Evolutionary conservation across 2,888 invertebrate species (phyloP).

Genomic region (Perizoma flavofasciatum): DNA sequence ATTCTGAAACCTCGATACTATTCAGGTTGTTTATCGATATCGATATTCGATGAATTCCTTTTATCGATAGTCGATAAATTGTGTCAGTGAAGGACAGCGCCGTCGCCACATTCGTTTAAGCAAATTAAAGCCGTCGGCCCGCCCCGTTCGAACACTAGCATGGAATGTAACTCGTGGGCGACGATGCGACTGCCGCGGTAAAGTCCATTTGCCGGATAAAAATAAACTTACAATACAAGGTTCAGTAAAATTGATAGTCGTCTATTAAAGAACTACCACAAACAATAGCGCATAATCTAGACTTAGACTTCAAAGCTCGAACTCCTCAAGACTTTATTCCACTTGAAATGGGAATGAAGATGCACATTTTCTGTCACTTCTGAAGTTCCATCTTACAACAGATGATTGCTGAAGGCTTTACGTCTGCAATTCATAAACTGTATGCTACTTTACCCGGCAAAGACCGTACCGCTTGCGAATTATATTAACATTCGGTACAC

Average conservation of each 20-base stretch:
- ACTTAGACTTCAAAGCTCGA: not conserved
- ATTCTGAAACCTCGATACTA: slow-evolving; percentile 12
- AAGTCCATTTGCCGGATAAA: slow-evolving; percentile 21
- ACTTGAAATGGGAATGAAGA: no score
- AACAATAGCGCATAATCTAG: no score
- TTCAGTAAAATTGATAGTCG: not conserved
- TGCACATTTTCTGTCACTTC: no score
- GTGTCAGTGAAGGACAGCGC: slow-evolving; percentile 31
- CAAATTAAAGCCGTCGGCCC: slow-evolving; percentile 35
- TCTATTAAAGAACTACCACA: no score
- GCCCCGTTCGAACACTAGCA: slow-evolving; percentile 27
- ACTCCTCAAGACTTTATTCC: not conserved
- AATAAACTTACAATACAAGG: slow-evolving; percentile 3
- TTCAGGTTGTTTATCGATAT: slow-evolving; percentile 24
- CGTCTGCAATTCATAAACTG: not conserved
- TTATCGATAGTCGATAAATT: slow-evolving; percentile 26
- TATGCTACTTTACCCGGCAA: slow-evolving; percentile 8
- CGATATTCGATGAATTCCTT: slow-evolving; percentile 24
- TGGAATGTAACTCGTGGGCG: slow-evolving; percentile 42
- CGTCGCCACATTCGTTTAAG: slow-evolving; percentile 36
- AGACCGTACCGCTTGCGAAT: slow-evolving; percentile 8
- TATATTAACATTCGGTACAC: slow-evolving; percentile 61
- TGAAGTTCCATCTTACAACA: no score
- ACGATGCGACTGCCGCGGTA: slow-evolving; percentile 17
- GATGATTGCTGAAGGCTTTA: no score